These are phyloP conservation scores for Melanophora roralis DNA, from an alignment of 2,888 invertebrate genomes.

Conservation along the genomic window DNA sequence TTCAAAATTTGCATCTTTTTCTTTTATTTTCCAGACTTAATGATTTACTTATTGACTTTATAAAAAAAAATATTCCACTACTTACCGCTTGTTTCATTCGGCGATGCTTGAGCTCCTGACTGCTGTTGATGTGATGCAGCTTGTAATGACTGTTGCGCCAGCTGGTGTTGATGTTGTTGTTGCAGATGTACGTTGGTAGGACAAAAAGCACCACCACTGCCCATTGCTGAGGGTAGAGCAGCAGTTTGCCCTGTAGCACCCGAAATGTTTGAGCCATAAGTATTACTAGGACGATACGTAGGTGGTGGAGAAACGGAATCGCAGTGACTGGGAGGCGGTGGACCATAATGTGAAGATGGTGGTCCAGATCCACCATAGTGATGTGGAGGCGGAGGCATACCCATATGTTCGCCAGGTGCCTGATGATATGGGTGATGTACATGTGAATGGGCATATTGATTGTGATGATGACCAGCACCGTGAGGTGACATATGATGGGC, in stretches of 20 bases:
- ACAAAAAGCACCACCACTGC: conserved; percentile 76
- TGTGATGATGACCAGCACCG: conserved; percentile 68
- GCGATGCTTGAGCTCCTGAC: conserved; percentile 56
- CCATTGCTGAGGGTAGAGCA: conserved; percentile 69
- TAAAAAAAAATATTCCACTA: too few species aligned
- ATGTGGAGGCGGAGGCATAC: conserved; percentile 68
- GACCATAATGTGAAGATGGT: conserved; percentile 64
- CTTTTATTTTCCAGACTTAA: too few species aligned
- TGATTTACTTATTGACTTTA: too few species aligned
- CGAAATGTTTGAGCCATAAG: conserved; percentile 65
- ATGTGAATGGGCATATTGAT: conserved; percentile 68
- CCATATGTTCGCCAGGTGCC: conserved; percentile 68
- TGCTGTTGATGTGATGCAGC: conserved; percentile 60
- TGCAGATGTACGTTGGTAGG: conserved; percentile 75
- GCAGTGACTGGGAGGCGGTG: conserved; percentile 68
- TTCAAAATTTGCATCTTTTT: too few species aligned
- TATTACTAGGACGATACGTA: conserved; percentile 69
- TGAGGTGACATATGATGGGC: conserved; percentile 73
- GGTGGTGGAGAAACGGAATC: conserved; percentile 72
- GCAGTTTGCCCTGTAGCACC: conserved; percentile 48
- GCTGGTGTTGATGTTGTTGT: conserved; percentile 71
- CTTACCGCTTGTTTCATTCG: conserved; percentile 73
- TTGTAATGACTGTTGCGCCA: conserved; percentile 64
- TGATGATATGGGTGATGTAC: conserved; percentile 69
- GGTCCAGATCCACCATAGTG: conserved; percentile 58